These are phyloP conservation scores for Sebastiscus tertius DNA, from an alignment of 2,797 vertebrate genomes.

Conservation along the genomic window DNA sequence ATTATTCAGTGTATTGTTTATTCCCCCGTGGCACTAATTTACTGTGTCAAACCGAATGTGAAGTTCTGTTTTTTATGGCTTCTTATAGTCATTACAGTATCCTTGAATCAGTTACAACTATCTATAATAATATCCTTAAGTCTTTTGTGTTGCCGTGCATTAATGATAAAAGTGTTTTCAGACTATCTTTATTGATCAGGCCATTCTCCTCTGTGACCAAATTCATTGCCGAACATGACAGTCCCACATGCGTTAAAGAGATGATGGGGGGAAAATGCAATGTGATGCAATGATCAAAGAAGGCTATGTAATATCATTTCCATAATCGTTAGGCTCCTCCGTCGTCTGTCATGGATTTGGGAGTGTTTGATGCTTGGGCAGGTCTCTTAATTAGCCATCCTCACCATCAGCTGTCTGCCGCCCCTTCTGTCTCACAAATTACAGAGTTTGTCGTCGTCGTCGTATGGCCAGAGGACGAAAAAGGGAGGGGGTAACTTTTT, in stretches of 20 bases:
- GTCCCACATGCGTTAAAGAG: slow-evolving; percentile 76
- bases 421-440: slow-evolving; percentile 74
- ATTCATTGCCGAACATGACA: slow-evolving; percentile 72
- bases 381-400: slow-evolving; percentile 83
- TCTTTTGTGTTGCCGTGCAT: slow-evolving; percentile 68
- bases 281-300: slow-evolving; percentile 87
- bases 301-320: slow-evolving; percentile 84
- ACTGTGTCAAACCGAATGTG: slow-evolving; percentile 67
- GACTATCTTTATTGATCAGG: slow-evolving; percentile 80
- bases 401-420: slow-evolving; percentile 79
- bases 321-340: slow-evolving; percentile 81
- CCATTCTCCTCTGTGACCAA: slow-evolving; percentile 79
- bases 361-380: slow-evolving; percentile 82
- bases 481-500: slow-evolving; percentile 24
- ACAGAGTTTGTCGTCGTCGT: slow-evolving; percentile 63
- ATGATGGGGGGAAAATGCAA: slow-evolving; percentile 77
- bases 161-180: slow-evolving; percentile 74
- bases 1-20: slow-evolving; percentile 75
- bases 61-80: slow-evolving; percentile 39
- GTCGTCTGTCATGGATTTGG: slow-evolving; percentile 79
- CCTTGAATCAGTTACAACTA: slow-evolving; percentile 67
- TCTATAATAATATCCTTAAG: slow-evolving; percentile 78
- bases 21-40: slow-evolving; percentile 64
- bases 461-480: slow-evolving; percentile 62
- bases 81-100: slow-evolving; percentile 67